Conservation (phyloP, 1,140 invertebrate species). For the Adoxophyes honmai region DNA sequence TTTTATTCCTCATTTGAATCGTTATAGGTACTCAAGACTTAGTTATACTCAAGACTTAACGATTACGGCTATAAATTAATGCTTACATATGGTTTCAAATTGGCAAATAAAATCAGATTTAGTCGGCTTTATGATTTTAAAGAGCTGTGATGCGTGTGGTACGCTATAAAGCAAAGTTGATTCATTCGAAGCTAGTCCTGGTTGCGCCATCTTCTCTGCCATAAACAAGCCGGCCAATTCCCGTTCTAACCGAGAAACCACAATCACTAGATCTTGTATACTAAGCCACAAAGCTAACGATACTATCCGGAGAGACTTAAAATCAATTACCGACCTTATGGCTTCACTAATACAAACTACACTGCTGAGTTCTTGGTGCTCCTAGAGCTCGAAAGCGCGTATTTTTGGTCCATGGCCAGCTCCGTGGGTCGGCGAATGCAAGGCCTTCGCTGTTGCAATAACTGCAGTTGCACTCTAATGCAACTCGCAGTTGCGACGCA, state of each 20-base stretch:
- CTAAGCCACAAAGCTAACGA: not conserved
- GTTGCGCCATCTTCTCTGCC: conserved; percentile 10
- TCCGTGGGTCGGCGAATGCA: conserved; percentile 63
- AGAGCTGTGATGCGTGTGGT: no score
- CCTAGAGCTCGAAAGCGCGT: conserved; percentile 52
- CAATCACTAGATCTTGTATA: conserved; percentile 18
- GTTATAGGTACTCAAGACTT: no score
- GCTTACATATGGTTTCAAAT: no score
- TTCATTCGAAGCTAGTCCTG: not conserved
- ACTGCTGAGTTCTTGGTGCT: not conserved
- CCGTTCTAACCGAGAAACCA: conserved; percentile 21
- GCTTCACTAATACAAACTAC: not conserved
- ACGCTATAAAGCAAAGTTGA: not conserved
- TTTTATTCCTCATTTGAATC: no score
- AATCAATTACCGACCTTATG: not conserved
- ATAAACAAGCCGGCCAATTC: conserved; percentile 22
- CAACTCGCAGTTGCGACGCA: conserved; percentile 29
- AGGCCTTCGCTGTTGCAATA: conserved; percentile 65
- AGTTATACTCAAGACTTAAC: no score
- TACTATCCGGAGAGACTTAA: not conserved
- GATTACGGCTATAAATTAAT: no score
- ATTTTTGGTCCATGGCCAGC: conserved; percentile 65
- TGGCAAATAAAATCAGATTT: no score
- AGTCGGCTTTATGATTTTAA: no score
- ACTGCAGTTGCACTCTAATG: conserved; percentile 57